Evolutionary conservation across 2,888 invertebrate species (phyloP), one percentile per base, ranked within the genome.

Genomic region (Drosophila crucigera): DNA sequence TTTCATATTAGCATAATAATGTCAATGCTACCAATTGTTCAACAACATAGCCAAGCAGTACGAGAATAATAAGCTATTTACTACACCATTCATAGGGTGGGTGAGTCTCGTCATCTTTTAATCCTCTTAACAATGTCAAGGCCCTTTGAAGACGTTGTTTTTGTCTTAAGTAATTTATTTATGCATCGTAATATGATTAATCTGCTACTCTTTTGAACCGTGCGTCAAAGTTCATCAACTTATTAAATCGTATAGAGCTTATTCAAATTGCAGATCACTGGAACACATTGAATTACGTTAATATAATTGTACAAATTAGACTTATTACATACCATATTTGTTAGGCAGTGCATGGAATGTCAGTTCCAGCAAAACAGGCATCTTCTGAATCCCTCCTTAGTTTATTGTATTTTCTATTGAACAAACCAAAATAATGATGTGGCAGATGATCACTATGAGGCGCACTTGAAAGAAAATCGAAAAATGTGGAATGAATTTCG

Each of bases 161-260:
- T 53, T 35, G 16, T 22, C 25, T 47, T 58, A n/a, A n/a, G 30
- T 47, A n/a, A 35, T 49, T 47, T 41, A 53, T 25, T 61, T 41
- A 43, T 25, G 33, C 53, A 54, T 53, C 66, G 54, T 53, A 54
- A 76, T 53, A 69, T 76, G 30, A 53, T 25, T 56, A 68, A 68
- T 41, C 28, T 50, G 30, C 11, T 5, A 25, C 7, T 47, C 25
- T 47, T 16, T 39, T 28, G 11, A 22, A 41, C 33, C 22, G 16
- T 39, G 33, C 41, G 39, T 14, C 33, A 50, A 49, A 35, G 50
- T 11, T 41, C 47, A 31, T 7, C 31, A n/a, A 47, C 68, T 37
- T 25, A 16, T 68, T 22, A 68, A 49, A 25, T 37, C n/a, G 19
- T 11, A 30, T 11, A 30, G 4, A 30, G 9, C 30, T 19, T 7